Evolutionary conservation across 2,113 vertebrate species (phyloP).

Genomic region (Rhagologus leucostigma): DNA sequence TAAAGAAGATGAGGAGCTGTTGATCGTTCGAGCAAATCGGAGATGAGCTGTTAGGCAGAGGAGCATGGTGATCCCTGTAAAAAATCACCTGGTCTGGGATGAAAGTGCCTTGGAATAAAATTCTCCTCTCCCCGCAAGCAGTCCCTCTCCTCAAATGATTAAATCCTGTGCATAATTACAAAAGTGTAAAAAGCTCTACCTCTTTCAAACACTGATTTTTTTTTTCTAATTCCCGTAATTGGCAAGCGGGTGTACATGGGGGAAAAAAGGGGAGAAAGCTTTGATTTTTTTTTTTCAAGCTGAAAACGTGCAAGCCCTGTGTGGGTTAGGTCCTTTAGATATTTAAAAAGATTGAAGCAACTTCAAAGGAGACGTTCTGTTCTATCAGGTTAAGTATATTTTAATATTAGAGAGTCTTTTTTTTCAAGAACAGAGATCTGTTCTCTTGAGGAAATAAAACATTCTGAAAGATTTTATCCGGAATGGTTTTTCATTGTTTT

Average conservation of each 20-base stretch:
- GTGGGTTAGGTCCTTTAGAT: constrained; percentile 61
- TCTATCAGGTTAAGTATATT: constrained; percentile 61
- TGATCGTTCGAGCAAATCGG: not conserved
- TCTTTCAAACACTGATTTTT: constrained; percentile 22
- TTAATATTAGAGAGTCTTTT: constrained; percentile 41
- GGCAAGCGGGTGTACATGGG: constrained; percentile 1
- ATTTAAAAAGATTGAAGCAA: constrained; percentile 64
- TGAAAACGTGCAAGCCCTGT: constrained; percentile 52
- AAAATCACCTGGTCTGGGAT: constrained; percentile 35
- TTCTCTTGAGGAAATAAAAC: constrained; percentile 53
- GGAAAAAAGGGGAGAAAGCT: constrained; percentile 46
- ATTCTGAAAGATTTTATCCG: constrained; percentile 31
- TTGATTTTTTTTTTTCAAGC: constrained; percentile 48
- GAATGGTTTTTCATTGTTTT: constrained; percentile 56
- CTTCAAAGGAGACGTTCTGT: constrained; percentile 63
- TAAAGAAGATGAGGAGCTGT: constrained; percentile 17
- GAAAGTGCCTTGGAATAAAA: not conserved
- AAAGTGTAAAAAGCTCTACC: not conserved
- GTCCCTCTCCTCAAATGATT: not conserved
- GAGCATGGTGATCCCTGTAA: not conserved
- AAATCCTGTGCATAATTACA: constrained; percentile 28
- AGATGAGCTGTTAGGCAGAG: constrained; percentile 4
- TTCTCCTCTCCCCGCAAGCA: not conserved
- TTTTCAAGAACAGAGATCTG: constrained; percentile 25
- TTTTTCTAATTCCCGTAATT: constrained; percentile 38